Base-by-base conservation (phyloP, 2,797 vertebrate genomes). In the Distichodus sexfasciatus region DNA sequence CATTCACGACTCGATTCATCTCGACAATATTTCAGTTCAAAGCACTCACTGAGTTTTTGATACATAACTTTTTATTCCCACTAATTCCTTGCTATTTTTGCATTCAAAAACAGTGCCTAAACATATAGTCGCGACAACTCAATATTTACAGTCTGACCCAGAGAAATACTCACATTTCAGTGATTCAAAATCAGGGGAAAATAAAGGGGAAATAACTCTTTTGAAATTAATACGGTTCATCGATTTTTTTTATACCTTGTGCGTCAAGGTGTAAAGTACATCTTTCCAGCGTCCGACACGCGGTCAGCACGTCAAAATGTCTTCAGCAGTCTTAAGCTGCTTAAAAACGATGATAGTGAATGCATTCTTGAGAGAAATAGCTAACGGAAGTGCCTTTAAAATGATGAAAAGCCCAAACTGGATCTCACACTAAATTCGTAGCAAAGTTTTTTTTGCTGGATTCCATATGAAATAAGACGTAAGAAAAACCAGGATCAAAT, bases 81-180 rank as follows among this genome's bases (percentile, higher is more conserved):
- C 63, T 48, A 40, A 77, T 48, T 43, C 38, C 79, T 79, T 84
- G 81, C 77, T 76, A 75, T 68, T 53, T 84, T 69, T 82, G 89
- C 88, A 89, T 90, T 90, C 85, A 75, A 81, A 83, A 71, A 72
- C 55, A 58, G 64, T 69, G 84, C 76, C 84, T 87, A 85, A 69
- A 87, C 84, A 86, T 80, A 82, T 72, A 83, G 77, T 61, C 85
- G 84, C 88, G 69, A 87, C 69, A 54, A 85, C 84, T 86, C 76
- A 79, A 65, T 80, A 79, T 83, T 68, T 81, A 82, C 77, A 82
- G 81, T 72, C 69, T 85, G 66, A 58, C 58, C 74, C 69, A 72
- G 69, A 77, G 78, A 76, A 76, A 76, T 83, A 84, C 86, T 84
- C 78, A 87, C 84, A 83, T 81, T 87, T 86, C 85, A 87, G 8